Evolutionary conservation across 2,113 vertebrate species (phyloP).

Genomic region (Mystacornis crossleyi): DNA sequence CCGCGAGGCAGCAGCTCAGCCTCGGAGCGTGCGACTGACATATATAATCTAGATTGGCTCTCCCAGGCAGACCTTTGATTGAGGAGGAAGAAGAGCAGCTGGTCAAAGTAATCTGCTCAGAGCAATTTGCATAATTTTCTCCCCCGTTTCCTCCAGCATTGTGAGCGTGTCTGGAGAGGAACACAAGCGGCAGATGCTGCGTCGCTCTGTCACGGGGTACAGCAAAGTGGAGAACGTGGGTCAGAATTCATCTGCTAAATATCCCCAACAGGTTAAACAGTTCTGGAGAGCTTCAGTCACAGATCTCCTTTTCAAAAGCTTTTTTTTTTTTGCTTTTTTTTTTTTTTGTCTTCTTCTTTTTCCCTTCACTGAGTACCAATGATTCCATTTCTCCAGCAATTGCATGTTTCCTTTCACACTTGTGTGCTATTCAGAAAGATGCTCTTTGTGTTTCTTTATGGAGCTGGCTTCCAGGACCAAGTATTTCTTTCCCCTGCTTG

Average conservation of each 20-base stretch:
- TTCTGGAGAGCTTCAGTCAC: conserved; percentile 76
- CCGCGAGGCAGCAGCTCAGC: background rate
- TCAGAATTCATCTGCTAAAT: conserved; percentile 82
- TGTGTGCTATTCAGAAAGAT: conserved; percentile 49
- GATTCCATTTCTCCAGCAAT: conserved; percentile 62
- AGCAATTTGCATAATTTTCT: conserved; percentile 76
- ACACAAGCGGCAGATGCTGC: conserved; percentile 73
- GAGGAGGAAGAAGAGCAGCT: conserved; percentile 75
- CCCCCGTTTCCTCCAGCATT: conserved; percentile 74
- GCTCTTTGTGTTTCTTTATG: conserved; percentile 52
- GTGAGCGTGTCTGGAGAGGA: conserved; percentile 69
- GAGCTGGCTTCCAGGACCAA: conserved; percentile 1
- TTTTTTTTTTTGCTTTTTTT: background rate
- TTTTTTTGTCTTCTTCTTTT: background rate
- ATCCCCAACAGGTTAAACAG: conserved; percentile 80
- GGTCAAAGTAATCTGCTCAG: conserved; percentile 74
- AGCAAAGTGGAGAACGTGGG: conserved; percentile 73
- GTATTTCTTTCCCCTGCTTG: conserved; percentile 31
- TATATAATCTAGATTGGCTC: conserved; percentile 63
- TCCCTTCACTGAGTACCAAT: conserved; percentile 58
- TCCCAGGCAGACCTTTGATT: conserved; percentile 64
- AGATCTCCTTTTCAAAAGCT: conserved; percentile 69
- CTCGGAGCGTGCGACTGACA: conserved; percentile 20
- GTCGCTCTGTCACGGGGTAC: conserved; percentile 34
- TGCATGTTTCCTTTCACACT: conserved; percentile 63